Evolutionary conservation across 2,888 invertebrate genomes (phyloP).

Genomic region (Lycia hirtaria): DNA sequence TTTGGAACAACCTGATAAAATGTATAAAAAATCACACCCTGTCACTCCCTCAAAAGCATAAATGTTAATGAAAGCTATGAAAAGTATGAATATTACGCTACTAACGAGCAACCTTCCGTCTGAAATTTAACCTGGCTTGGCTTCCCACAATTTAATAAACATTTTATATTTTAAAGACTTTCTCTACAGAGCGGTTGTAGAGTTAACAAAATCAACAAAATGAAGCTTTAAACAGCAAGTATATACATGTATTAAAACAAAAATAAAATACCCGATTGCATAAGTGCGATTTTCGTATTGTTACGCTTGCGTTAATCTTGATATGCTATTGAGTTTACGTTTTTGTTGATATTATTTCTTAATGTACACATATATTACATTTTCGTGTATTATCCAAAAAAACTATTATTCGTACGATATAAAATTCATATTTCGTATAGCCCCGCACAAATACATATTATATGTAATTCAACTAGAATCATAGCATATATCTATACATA

Average conservation of each 20-base stretch:
- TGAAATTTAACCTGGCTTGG: conserved; percentile 16
- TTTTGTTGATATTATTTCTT: too few species aligned
- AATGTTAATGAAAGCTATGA: conserved; percentile 12
- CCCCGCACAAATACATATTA: too few species aligned
- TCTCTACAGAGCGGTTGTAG: background rate
- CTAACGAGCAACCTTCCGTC: conserved; percentile 22
- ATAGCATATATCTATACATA: background rate
- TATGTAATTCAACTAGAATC: background rate
- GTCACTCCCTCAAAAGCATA: conserved; percentile 3
- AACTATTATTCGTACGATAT: too few species aligned
- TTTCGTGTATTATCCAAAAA: too few species aligned
- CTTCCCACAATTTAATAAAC: conserved; percentile 16
- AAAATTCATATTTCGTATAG: too few species aligned
- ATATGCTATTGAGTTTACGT: too few species aligned
- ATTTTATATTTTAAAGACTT: conserved; percentile 15
- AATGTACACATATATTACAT: too few species aligned
- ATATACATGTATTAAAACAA: too few species aligned
- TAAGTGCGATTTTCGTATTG: too few species aligned
- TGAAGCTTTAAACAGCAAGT: background rate
- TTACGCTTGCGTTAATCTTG: too few species aligned
- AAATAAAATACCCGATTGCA: too few species aligned
- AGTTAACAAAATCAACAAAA: background rate
- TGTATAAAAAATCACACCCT: background rate
- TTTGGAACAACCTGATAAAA: background rate
- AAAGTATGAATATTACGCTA: conserved; percentile 19